phyloP scores from a whole-genome alignment of 2,888 invertebrate genomes.

The Tortricodes alternella region DNA sequence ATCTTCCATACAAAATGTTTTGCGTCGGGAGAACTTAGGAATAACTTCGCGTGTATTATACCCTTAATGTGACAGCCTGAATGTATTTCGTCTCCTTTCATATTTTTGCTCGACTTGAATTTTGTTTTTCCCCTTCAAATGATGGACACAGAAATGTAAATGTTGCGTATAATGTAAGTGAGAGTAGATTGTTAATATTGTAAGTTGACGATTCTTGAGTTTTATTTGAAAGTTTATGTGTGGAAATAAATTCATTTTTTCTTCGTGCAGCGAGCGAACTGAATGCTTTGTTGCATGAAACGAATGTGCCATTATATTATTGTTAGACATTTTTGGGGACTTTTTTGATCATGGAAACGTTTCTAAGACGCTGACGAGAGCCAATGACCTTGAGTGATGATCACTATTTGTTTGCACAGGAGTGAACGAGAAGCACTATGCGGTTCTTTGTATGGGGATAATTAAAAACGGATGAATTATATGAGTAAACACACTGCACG shows the following conservation, averaged over 20 bases:
- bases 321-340: too few relatives aligned
- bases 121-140: slow-evolving; percentile 31
- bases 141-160: slow-evolving; percentile 21
- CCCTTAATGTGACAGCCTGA: slow-evolving; percentile 71
- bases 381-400: too few relatives aligned
- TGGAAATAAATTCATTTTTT: not conserved
- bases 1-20: slow-evolving; percentile 46
- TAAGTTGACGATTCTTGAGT: not conserved
- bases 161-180: not conserved
- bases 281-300: too few relatives aligned
- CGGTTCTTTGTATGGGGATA: too few relatives aligned
- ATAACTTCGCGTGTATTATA: slow-evolving; percentile 67
- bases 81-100: slow-evolving; percentile 59
- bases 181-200: slow-evolving; percentile 1
- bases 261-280: too few relatives aligned
- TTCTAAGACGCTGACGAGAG: too few relatives aligned
- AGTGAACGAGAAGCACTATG: too few relatives aligned
- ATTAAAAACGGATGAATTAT: too few relatives aligned
- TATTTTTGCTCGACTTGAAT: slow-evolving; percentile 35
- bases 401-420: too few relatives aligned
- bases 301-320: too few relatives aligned
- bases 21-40: slow-evolving; percentile 56
- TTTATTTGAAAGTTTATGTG: not conserved
- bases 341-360: too few relatives aligned
- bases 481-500: too few relatives aligned